phyloP scores from a whole-genome alignment of 2,888 invertebrate genomes.

The Arge pagana region DNA sequence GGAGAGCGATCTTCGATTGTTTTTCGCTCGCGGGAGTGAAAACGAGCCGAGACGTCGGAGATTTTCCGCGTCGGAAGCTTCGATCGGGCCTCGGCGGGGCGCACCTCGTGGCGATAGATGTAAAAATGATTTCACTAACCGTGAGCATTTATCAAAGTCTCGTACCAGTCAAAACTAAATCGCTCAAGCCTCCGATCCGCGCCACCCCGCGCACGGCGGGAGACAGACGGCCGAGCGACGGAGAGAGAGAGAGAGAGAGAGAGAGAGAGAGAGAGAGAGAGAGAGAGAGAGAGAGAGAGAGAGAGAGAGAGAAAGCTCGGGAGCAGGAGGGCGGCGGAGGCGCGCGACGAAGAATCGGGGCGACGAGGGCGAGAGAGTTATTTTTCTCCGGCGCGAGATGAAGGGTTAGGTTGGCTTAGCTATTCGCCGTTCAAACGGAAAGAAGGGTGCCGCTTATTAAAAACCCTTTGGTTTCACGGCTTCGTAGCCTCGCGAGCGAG shows the following conservation, averaged over 20 bases:
- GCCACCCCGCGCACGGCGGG: neutral
- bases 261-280: neutral
- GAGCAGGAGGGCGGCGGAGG: too few relatives aligned
- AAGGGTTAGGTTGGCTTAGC: neutral
- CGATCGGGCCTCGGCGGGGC: too few relatives aligned
- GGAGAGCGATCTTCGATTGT: too few relatives aligned
- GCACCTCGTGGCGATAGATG: too few relatives aligned
- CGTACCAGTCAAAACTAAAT: slow-evolving; percentile 22
- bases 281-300: slow-evolving; percentile 4
- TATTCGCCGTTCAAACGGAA: slow-evolving; percentile 7
- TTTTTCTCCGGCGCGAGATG: slow-evolving; percentile 8
- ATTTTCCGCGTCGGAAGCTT: too few relatives aligned
- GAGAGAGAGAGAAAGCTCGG: slow-evolving; percentile 1
- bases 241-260: slow-evolving; percentile 6
- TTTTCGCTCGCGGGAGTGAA: too few relatives aligned
- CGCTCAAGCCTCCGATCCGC: slow-evolving; percentile 16
- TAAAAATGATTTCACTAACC: slow-evolving; percentile 31
- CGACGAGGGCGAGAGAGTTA: slow-evolving; percentile 24
- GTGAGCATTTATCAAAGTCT: slow-evolving; percentile 42
- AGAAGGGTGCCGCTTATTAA: slow-evolving; percentile 43
- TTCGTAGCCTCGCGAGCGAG: too few relatives aligned
- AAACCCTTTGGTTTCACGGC: slow-evolving; percentile 32
- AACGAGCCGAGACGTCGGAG: too few relatives aligned
- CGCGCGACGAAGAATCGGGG: slow-evolving; percentile 16
- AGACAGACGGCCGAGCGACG: slow-evolving; percentile 7